phyloP scores from a whole-genome alignment of 53 echinoderm and acorn worm species.

The Luidia sarsii region DNA sequence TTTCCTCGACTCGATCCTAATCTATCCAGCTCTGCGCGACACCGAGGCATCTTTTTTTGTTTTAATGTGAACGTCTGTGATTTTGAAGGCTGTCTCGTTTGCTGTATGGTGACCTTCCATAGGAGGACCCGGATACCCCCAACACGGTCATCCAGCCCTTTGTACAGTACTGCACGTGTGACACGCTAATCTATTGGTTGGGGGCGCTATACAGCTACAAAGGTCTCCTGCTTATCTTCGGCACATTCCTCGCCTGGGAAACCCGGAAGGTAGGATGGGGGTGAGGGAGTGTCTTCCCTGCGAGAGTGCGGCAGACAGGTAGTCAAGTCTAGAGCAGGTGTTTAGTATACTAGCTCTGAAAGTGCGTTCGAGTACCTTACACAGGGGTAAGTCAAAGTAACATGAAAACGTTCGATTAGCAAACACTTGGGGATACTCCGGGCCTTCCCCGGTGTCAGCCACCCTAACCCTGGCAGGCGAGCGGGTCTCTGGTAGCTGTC shows the following conservation, averaged over 20 bases:
- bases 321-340: too few species aligned
- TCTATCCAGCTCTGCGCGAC: neutral
- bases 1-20: too few species aligned
- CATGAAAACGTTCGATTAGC: too few species aligned
- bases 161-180: constrained; percentile 63
- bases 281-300: too few species aligned
- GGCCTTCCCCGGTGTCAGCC: too few species aligned
- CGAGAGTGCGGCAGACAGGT: too few species aligned
- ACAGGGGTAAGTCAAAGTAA: too few species aligned
- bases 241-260: constrained; percentile 94
- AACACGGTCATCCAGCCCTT: constrained; percentile 61
- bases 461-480: too few species aligned
- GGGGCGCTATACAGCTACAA: constrained; percentile 76
- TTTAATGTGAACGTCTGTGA: neutral
- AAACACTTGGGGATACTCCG: too few species aligned
- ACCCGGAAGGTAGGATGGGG: constrained; percentile 97
- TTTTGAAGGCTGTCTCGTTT: neutral
- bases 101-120: neutral
- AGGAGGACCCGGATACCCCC: constrained; percentile 66
- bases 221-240: constrained; percentile 86
- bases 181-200: constrained; percentile 62
- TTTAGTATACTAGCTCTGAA: too few species aligned
- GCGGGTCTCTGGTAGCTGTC: too few species aligned
- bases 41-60: neutral
- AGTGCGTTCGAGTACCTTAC: too few species aligned